Conservation (phyloP, 1,140 invertebrate genomes). For the Halotydeus destructor region DNA sequence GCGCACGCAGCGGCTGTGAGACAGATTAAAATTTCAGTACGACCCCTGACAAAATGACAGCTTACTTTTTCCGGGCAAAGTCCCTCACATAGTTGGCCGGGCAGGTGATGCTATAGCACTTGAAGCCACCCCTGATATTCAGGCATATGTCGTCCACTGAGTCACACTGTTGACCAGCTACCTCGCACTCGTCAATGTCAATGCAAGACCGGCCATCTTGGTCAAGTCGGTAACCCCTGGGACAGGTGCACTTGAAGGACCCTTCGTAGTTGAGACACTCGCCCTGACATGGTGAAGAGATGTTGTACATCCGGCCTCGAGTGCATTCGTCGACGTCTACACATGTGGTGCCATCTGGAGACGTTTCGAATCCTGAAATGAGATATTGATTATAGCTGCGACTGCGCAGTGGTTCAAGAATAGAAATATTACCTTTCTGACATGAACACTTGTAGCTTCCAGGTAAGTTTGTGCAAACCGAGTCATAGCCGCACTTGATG, state of each 20-base stretch:
- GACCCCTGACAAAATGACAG: constrained; percentile 12
- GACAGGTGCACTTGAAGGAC: constrained; percentile 65
- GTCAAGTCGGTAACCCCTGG: constrained; percentile 54
- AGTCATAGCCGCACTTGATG: no score
- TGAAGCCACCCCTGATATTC: constrained; percentile 65
- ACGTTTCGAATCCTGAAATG: no score
- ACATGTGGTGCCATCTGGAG: constrained; percentile 40
- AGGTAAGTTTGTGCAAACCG: no score
- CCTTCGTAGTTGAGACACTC: constrained; percentile 69
- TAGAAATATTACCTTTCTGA: no score
- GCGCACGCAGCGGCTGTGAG: constrained; percentile 56
- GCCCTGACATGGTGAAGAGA: constrained; percentile 45
- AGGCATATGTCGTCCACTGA: constrained; percentile 56
- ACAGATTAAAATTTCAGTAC: constrained; percentile 13
- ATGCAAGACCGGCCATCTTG: constrained; percentile 7
- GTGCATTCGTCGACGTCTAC: constrained; percentile 70
- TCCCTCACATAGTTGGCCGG: constrained; percentile 56
- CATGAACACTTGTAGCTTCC: no score
- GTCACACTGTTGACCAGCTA: constrained; percentile 32
- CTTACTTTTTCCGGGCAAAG: constrained; percentile 47
- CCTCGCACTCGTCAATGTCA: constrained; percentile 76
- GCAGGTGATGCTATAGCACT: constrained; percentile 65
- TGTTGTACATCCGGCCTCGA: constrained; percentile 25
- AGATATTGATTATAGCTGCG: no score
- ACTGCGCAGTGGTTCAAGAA: no score